phyloP scores from a whole-genome alignment of 1,140 invertebrate genomes.

The Linepithema humile region DNA sequence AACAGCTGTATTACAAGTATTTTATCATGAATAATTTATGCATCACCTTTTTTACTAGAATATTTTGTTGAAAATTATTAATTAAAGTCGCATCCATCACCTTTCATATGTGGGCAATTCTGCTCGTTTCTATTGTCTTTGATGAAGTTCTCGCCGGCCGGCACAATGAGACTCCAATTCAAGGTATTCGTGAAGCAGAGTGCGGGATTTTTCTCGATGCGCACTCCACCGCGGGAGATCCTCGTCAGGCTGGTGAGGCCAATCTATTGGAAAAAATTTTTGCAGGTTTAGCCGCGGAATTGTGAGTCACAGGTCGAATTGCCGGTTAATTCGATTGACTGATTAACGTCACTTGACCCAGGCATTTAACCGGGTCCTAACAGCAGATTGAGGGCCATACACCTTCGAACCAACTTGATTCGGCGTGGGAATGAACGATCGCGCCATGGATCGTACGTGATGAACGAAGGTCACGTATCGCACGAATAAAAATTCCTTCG shows the following conservation, averaged over 20 bases:
- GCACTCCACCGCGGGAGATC: constrained; percentile 88
- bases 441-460: constrained; percentile 40
- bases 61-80: no score
- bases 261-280: constrained; percentile 82
- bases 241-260: constrained; percentile 88
- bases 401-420: constrained; percentile 65
- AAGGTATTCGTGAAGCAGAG: constrained; percentile 90
- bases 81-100: no score
- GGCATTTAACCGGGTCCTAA: constrained; percentile 62
- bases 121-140: constrained; percentile 74
- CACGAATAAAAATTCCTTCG: constrained; percentile 2
- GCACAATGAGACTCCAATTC: constrained; percentile 88
- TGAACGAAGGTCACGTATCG: background rate
- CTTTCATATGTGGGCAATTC: constrained; percentile 57
- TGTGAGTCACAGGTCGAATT: constrained; percentile 61
- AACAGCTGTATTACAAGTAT: background rate
- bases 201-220: constrained; percentile 89
- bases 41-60: no score
- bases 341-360: constrained; percentile 71
- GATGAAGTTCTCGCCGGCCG: constrained; percentile 82
- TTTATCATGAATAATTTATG: no score
- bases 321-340: constrained; percentile 69
- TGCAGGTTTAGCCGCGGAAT: constrained; percentile 52
- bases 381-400: constrained; percentile 44
- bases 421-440: constrained; percentile 74